These are phyloP conservation scores for Puntigrus tetrazona DNA, from an alignment of 2,113 vertebrate species.

Conservation along the genomic window DNA sequence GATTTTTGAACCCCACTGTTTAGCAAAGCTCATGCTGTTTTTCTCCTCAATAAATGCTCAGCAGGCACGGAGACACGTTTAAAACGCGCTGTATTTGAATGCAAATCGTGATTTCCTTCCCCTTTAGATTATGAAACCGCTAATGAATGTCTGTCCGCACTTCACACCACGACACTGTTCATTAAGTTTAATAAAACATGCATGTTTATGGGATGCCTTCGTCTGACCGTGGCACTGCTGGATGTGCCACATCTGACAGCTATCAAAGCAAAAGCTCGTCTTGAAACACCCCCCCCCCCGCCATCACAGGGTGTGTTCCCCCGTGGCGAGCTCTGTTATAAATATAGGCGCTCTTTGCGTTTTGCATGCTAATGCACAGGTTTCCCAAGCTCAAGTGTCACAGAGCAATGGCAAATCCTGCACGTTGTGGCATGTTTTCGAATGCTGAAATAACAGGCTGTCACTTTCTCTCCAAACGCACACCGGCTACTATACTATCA, in stretches of 20 bases:
- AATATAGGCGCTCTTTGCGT: background rate
- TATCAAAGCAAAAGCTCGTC: slow-evolving; percentile 20
- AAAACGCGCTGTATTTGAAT: background rate
- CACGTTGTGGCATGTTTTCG: background rate
- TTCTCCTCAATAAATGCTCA: background rate
- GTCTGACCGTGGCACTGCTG: background rate
- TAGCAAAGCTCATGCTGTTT: slow-evolving; percentile 6
- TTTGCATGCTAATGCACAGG: background rate
- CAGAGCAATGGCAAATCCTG: background rate
- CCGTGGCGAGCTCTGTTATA: background rate
- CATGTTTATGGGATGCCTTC: background rate
- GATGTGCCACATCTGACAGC: background rate
- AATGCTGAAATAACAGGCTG: background rate
- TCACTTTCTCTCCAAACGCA: slow-evolving; percentile 8
- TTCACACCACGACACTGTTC: background rate
- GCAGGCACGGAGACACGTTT: background rate
- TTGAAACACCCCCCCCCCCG: background rate
- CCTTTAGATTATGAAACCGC: background rate
- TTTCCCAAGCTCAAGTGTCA: slow-evolving; percentile 1
- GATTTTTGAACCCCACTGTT: background rate
- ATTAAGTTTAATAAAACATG: slow-evolving; percentile 29
- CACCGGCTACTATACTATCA: background rate
- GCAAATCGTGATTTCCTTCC: slow-evolving; percentile 4
- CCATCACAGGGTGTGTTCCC: background rate
- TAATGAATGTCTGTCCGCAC: background rate